Conservation (phyloP, 2,113 vertebrate species). For the Psilopogon haemacephalus region DNA sequence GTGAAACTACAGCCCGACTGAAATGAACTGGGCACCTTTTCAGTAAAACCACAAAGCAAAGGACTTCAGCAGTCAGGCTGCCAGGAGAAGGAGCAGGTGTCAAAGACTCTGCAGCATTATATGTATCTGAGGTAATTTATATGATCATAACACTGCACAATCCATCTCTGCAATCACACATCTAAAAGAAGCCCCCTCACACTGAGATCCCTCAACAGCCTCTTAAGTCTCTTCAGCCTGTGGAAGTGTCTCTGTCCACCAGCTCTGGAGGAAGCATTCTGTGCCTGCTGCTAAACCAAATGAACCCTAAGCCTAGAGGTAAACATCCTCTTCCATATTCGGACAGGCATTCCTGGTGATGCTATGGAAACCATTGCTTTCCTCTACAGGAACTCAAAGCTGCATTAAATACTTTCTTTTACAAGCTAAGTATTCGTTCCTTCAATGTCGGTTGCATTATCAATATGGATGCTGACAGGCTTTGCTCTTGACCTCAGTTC, state of each 20-base stretch:
- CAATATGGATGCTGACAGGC: neutral
- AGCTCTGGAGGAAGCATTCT: neutral
- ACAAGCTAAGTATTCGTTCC: neutral
- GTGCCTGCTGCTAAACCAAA: neutral
- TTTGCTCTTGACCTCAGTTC: constrained; percentile 42
- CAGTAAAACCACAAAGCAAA: neutral
- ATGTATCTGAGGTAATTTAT: neutral
- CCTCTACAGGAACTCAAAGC: neutral
- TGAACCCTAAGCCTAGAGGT: neutral
- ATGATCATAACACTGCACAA: neutral
- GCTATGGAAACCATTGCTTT: neutral
- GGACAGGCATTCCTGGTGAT: neutral
- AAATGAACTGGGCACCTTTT: neutral
- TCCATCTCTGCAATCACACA: neutral
- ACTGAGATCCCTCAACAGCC: neutral
- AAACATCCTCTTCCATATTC: neutral
- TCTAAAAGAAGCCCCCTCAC: neutral
- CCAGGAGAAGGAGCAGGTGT: neutral
- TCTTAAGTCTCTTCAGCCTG: neutral
- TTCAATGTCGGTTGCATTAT: neutral
- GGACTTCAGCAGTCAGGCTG: neutral
- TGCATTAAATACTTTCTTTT: neutral
- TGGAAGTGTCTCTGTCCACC: neutral
- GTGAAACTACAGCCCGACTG: neutral
- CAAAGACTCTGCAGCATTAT: neutral